Conservation (phyloP, 2,113 vertebrate genomes). For the Peromyscus polionotus region DNA sequence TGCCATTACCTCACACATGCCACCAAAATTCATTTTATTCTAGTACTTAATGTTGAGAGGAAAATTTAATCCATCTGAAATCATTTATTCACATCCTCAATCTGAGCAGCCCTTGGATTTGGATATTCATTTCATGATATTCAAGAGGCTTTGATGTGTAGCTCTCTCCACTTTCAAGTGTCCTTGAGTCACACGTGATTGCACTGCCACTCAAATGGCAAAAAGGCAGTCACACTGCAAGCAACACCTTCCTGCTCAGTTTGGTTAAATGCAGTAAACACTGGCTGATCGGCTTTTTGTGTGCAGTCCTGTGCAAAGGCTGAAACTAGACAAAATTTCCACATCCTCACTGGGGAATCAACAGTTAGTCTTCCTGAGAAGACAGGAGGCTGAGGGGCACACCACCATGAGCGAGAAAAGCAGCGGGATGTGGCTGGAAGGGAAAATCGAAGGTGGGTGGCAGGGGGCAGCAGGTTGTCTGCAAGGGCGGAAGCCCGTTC, state of each 20-base stretch:
- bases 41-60: conserved; percentile 65
- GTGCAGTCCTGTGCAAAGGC: not conserved
- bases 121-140: conserved; percentile 60
- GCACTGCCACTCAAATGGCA: conserved; percentile 4
- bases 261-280: not conserved
- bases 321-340: not conserved
- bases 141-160: conserved; percentile 57
- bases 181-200: conserved; percentile 43
- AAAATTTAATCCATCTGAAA: conserved; percentile 77
- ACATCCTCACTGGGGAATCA: not conserved
- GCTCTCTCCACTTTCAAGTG: conserved; percentile 64
- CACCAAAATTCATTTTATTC: conserved; percentile 69
- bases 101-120: conserved; percentile 72
- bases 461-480: not conserved
- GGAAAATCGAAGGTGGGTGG: not conserved
- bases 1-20: conserved; percentile 41
- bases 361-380: not conserved
- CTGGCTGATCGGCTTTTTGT: not conserved
- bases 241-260: not conserved
- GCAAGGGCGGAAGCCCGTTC: rapidly evolving
- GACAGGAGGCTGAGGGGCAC: not conserved
- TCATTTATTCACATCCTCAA: conserved; percentile 75
- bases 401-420: not conserved
- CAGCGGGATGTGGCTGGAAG: not conserved
- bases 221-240: not conserved